Percentiles rank a stretch among this genome's conserved stretches.
Conservation (phyloP, 2,888 invertebrate genomes). For the Oxyteleia sp. region DNA sequence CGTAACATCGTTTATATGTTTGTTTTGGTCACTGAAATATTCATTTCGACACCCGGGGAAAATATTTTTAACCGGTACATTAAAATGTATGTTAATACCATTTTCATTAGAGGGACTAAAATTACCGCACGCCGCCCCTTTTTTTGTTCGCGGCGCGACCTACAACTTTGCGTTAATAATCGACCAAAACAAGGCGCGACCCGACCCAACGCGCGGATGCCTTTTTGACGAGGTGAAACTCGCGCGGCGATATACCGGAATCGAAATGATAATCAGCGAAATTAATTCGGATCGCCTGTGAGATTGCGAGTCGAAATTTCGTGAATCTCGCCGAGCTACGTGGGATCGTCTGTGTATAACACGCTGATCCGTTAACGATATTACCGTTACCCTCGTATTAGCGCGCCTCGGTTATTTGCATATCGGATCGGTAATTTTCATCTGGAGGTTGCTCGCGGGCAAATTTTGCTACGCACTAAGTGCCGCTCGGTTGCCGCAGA, state of each 20-base stretch:
- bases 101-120: slow-evolving; percentile 36
- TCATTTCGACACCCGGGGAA: slow-evolving; percentile 9
- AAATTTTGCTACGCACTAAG: slow-evolving; percentile 51
- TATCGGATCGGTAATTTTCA: slow-evolving; percentile 84
- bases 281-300: slow-evolving; percentile 50
- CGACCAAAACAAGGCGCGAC: slow-evolving; percentile 4
- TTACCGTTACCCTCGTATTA: slow-evolving; percentile 84
- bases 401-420: slow-evolving; percentile 82
- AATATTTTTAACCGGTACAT: slow-evolving; percentile 45
- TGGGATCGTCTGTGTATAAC: slow-evolving; percentile 28
- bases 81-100: slow-evolving; percentile 49
- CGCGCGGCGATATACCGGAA: background rate
- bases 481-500: slow-evolving; percentile 31
- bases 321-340: slow-evolving; percentile 32
- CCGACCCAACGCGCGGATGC: background rate
- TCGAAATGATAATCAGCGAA: slow-evolving; percentile 61
- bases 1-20: slow-evolving; percentile 37
- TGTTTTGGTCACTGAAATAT: slow-evolving; percentile 37
- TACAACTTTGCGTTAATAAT: slow-evolving; percentile 48
- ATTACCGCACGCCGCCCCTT: slow-evolving; percentile 9
- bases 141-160: slow-evolving; percentile 16
- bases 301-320: slow-evolving; percentile 49
- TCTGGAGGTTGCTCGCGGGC: slow-evolving; percentile 63
- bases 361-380: slow-evolving; percentile 81
- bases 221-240: slow-evolving; percentile 44